Conservation (phyloP, 1,140 invertebrate species). For the Drosophila obscura region DNA sequence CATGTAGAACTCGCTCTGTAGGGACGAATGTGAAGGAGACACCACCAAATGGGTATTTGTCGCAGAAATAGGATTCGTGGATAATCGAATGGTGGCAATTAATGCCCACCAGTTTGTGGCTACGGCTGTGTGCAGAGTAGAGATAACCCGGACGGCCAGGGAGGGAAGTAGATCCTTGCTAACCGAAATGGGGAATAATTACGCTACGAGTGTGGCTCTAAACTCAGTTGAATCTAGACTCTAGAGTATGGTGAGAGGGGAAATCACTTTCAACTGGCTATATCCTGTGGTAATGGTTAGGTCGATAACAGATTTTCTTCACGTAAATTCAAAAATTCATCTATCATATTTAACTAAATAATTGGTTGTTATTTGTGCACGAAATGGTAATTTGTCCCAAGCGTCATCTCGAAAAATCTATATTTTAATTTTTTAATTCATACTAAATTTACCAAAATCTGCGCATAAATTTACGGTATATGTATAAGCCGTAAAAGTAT, state of each 20-base stretch:
- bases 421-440: no score
- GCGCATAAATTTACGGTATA: no score
- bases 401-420: no score
- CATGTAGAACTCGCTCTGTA: slow-evolving; percentile 5
- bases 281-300: slow-evolving; percentile 3
- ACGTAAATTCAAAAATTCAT: no score
- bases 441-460: no score
- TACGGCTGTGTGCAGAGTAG: slow-evolving; percentile 13
- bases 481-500: no score
- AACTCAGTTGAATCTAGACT: no score
- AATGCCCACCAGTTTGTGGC: slow-evolving; percentile 41
- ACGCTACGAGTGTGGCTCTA: not conserved
- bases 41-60: slow-evolving; percentile 35
- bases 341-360: no score
- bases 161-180: slow-evolving; percentile 31
- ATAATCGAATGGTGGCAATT: slow-evolving; percentile 51
- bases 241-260: no score
- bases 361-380: no score
- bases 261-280: not conserved
- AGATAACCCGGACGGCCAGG: slow-evolving; percentile 11
- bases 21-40: no score
- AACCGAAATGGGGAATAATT: slow-evolving; percentile 13
- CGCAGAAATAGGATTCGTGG: slow-evolving; percentile 7
- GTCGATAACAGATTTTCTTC: not conserved
- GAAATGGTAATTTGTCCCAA: no score